Conservation (phyloP, 2,113 vertebrate species). For the Chamaea fasciata region DNA sequence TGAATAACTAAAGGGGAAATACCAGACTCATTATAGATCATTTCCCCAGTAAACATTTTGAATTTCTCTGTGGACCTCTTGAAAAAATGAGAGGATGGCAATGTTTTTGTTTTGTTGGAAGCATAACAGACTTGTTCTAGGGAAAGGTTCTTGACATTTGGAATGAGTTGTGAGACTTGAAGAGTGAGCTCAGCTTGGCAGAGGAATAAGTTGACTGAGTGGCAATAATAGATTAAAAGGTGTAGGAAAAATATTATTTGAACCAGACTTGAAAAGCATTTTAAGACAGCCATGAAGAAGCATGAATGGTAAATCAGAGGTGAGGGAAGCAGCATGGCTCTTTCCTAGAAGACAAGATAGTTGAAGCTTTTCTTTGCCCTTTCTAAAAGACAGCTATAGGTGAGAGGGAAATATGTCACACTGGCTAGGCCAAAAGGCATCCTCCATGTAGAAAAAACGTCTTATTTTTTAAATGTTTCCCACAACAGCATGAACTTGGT, state of each 20-base stretch:
- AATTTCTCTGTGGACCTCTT: background rate
- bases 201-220: background rate
- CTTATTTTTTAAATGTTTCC: background rate
- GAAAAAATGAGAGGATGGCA: background rate
- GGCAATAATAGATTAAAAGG: background rate
- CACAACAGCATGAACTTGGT: background rate
- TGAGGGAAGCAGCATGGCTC: background rate
- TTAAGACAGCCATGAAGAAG: background rate
- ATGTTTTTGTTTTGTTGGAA: background rate
- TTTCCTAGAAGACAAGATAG: background rate
- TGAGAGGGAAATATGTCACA: background rate
- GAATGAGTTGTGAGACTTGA: background rate
- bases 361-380: background rate
- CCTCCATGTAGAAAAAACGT: fast-evolving
- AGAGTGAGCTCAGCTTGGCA: background rate
- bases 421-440: background rate
- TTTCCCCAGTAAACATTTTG: background rate
- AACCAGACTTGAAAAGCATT: background rate
- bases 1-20: background rate
- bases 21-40: background rate
- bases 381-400: background rate
- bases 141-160: background rate
- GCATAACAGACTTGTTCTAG: background rate
- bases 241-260: background rate
- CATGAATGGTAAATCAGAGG: background rate